phyloP scores from a whole-genome alignment of 2,888 invertebrate species.

The Halocaridina rubra region DNA sequence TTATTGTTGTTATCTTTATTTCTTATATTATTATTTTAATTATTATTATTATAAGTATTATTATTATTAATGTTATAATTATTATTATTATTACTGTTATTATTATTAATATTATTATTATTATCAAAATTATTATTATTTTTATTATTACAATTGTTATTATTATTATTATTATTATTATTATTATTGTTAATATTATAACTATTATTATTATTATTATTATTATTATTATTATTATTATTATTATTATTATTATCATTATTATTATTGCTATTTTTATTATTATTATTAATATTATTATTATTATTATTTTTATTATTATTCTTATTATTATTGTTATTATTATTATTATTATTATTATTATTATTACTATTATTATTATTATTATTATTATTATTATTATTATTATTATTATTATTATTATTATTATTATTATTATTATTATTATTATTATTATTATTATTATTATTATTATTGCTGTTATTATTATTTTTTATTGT shows the following conservation, averaged over 20 bases:
- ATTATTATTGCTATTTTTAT: background rate
- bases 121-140: background rate
- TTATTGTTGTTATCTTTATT: background rate
- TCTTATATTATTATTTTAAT: background rate
- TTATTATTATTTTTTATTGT: background rate
- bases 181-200: background rate
- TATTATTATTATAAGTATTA: background rate
- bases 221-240: background rate
- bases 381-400: background rate
- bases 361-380: background rate
- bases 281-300: background rate
- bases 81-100: background rate
- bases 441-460: background rate
- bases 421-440: background rate
- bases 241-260: background rate
- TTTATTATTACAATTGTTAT: background rate
- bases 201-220: background rate
- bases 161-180: background rate
- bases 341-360: background rate
- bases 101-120: background rate
- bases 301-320: background rate
- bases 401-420: background rate
- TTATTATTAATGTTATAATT: background rate
- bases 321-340: background rate
- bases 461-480: background rate